Evolutionary conservation across 2,797 vertebrate species (phyloP).

Genomic region (Paratrypauchen microcephalus): DNA sequence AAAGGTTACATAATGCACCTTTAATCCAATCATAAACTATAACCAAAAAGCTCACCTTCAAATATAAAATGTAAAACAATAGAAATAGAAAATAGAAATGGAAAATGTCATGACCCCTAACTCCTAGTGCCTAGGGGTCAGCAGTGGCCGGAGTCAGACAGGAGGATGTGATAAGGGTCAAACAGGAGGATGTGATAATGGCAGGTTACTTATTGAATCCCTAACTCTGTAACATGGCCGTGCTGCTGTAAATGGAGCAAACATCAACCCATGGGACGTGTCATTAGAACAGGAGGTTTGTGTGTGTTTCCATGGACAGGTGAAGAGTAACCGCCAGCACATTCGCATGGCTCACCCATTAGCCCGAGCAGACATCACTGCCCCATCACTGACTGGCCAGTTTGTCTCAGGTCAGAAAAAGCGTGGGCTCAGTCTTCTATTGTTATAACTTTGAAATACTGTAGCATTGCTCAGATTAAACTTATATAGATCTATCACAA

Average conservation of each 20-base stretch:
- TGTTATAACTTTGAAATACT: neutral
- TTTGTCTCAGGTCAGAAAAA: conserved; percentile 17
- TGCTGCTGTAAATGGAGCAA: conserved; percentile 13
- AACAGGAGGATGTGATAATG: neutral
- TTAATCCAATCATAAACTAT: neutral
- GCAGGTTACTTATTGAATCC: conserved; percentile 37
- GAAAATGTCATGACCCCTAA: conserved; percentile 22
- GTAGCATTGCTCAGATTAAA: neutral
- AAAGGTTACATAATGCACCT: neutral
- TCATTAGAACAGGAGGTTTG: conserved; percentile 30
- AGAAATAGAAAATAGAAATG: too few species aligned
- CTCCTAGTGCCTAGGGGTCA: neutral
- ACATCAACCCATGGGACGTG: conserved; percentile 22
- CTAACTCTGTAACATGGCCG: conserved; percentile 9
- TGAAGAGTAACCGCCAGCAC: conserved; percentile 55
- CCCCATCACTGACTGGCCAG: conserved; percentile 19
- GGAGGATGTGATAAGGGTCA: conserved; percentile 4
- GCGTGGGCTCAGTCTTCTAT: neutral
- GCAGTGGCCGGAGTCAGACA: neutral
- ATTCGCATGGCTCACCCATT: conserved; percentile 46
- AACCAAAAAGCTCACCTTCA: neutral
- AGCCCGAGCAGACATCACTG: conserved; percentile 37
- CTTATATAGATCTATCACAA: too few species aligned
- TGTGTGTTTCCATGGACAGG: conserved; percentile 21
- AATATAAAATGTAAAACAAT: neutral